Base-by-base conservation (phyloP, 2,888 invertebrate species). In the Galerucella nymphaeae region DNA sequence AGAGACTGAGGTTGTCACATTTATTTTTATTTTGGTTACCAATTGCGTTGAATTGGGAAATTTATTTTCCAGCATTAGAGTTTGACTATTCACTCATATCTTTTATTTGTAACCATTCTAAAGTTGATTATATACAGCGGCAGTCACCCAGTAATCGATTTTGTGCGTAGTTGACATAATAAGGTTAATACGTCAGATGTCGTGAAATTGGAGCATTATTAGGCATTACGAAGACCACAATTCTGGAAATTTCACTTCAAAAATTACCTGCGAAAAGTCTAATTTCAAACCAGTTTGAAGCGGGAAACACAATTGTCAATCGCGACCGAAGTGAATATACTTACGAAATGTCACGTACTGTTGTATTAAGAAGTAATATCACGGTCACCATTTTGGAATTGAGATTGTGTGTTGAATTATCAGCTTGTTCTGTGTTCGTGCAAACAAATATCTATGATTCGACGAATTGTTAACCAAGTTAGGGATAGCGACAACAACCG, bases 401-500 rank as follows among this genome's bases (percentile, higher is more conserved):
- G 18, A 53, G 9, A 53, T 16, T 18, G 18, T 53, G 53, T 53
- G 18, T 9, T 53, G 9, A 53, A 53, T 53, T 9, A 53, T 53
- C 18, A 2, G 8, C 53, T 16, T 53, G 10, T 2, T 2, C n/a
- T 16, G 53, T 10, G 18, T 18, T 18, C n/a, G 53, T 53, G 9
- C 53, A 18, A 53, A 53, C 53, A 53, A 53, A 53, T 53, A 53
- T 10, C 53, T 9, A 53, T 53, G 30, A 67, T 59, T 50, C 20
- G 45, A 45, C 59, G 67, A 55, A 23, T 65, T 53, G 53, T 8
- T 65, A 65, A 38, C 65, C 53, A 53, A 16, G 65, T 65, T 41
- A 65, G 55, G 38, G 16, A 55, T 65, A 38, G 53, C 65, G 53
- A 16, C 65, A 23, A 45, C 16, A 65, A 65, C 65, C 65, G 65